Percentiles rank a stretch among this genome's conserved stretches.
These are phyloP conservation scores for Coenobita brevimanus DNA, from an alignment of 1,140 invertebrate species.

Conservation along the genomic window DNA sequence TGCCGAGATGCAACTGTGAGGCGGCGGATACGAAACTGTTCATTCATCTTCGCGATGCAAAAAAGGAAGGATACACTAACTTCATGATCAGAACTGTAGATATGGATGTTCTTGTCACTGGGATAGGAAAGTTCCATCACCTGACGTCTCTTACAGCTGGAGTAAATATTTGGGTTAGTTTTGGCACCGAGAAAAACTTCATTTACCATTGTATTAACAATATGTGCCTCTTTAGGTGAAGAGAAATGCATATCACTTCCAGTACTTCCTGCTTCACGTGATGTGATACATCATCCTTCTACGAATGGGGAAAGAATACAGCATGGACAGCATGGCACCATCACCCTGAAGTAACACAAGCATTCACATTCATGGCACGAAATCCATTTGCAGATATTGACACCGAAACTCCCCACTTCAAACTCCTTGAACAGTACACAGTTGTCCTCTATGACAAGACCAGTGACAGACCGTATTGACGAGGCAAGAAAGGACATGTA, in stretches of 20 bases:
- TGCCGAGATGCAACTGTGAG: slow-evolving; percentile 68
- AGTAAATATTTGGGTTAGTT: background rate
- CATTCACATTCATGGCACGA: slow-evolving; percentile 15
- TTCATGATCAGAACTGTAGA: slow-evolving; percentile 10
- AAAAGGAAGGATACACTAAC: background rate
- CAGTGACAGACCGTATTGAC: slow-evolving; percentile 8
- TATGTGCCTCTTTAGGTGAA: background rate
- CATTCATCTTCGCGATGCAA: slow-evolving; percentile 39
- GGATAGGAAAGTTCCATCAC: background rate
- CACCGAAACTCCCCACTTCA: slow-evolving; percentile 25
- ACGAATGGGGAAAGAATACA: background rate
- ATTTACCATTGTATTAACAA: slow-evolving; percentile 4
- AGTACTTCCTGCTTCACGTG: background rate
- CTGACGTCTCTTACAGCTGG: background rate
- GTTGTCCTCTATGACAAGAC: slow-evolving; percentile 9
- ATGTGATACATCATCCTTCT: slow-evolving; percentile 2
- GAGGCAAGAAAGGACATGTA: slow-evolving; percentile 14
- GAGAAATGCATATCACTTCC: background rate
- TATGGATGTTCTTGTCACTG: no score
- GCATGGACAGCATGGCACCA: slow-evolving; percentile 7
- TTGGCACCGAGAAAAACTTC: slow-evolving; percentile 1
- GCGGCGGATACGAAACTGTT: slow-evolving; percentile 70
- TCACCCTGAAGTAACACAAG: slow-evolving; percentile 5
- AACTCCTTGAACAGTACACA: slow-evolving; percentile 19
- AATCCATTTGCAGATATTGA: slow-evolving; percentile 21